These are phyloP conservation scores for Ptyas mucosa DNA, from an alignment of 2,113 vertebrate species.

Conservation along the genomic window DNA sequence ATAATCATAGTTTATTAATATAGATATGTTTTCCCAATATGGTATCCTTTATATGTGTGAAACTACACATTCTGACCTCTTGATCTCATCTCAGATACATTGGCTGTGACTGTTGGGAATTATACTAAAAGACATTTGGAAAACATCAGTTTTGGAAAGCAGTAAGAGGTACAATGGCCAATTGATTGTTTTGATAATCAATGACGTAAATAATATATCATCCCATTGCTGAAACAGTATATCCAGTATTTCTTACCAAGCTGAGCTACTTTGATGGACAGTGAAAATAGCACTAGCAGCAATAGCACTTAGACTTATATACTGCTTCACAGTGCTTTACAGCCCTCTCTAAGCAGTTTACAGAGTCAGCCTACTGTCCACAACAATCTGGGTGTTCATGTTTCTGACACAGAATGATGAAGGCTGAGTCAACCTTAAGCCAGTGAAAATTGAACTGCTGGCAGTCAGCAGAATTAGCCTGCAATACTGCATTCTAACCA, in stretches of 20 bases:
- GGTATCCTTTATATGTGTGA: neutral
- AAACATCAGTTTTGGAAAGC: neutral
- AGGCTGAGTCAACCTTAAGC: neutral
- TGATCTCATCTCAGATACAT: neutral
- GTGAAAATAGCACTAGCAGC: neutral
- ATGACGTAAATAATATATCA: constrained; percentile 15
- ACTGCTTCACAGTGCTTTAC: too few relatives aligned
- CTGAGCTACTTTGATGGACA: neutral
- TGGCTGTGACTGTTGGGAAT: neutral
- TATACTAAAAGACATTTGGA: neutral
- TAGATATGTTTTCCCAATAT: neutral
- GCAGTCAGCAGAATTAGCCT: neutral
- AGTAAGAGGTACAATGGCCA: neutral
- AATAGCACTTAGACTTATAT: neutral
- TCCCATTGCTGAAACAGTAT: neutral
- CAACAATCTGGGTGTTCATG: neutral
- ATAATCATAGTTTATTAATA: neutral
- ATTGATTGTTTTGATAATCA: neutral
- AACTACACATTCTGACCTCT: neutral
- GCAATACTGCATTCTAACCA: neutral
- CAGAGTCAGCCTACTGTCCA: too few relatives aligned
- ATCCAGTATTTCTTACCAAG: neutral
- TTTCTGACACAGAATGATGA: neutral
- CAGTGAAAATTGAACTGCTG: neutral
- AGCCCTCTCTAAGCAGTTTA: too few relatives aligned